A percentile compares a stretch with the other conserved stretches of the same genome.
Conservation (phyloP, 2,113 vertebrate genomes). For the Phylloscopus whistleri region DNA sequence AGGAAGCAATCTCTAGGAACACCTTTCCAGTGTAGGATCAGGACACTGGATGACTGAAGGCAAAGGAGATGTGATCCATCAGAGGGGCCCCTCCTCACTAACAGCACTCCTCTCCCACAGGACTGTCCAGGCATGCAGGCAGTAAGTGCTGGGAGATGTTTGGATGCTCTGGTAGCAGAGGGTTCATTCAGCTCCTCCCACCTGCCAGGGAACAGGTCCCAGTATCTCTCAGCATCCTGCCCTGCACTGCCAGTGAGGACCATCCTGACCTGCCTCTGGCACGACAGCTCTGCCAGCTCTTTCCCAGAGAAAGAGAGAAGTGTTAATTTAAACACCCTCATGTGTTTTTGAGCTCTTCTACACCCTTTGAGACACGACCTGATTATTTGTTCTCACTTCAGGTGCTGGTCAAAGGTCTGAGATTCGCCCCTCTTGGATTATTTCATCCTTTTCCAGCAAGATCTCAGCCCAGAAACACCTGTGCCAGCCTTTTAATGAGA, state of each 20-base stretch:
- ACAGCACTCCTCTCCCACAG: not conserved
- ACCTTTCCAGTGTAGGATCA: not conserved
- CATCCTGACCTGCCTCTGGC: not conserved
- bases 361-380: not conserved
- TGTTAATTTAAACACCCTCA: not conserved
- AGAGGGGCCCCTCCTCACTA: accelerated
- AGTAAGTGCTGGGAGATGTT: not conserved
- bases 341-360: not conserved
- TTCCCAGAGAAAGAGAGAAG: not conserved
- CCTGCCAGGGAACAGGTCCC: not conserved
- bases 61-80: not conserved
- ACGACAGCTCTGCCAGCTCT: not conserved
- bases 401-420: not conserved
- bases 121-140: not conserved
- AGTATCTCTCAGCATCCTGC: not conserved
- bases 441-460: not conserved
- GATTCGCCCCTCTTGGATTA: not conserved
- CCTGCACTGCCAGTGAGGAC: not conserved
- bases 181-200: not conserved
- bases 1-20: not conserved
- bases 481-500: not conserved
- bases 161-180: not conserved
- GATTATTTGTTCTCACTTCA: not conserved
- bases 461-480: not conserved
- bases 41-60: not conserved